Conservation (phyloP, 2,888 invertebrate species). For the Polydrusus cervinus region DNA sequence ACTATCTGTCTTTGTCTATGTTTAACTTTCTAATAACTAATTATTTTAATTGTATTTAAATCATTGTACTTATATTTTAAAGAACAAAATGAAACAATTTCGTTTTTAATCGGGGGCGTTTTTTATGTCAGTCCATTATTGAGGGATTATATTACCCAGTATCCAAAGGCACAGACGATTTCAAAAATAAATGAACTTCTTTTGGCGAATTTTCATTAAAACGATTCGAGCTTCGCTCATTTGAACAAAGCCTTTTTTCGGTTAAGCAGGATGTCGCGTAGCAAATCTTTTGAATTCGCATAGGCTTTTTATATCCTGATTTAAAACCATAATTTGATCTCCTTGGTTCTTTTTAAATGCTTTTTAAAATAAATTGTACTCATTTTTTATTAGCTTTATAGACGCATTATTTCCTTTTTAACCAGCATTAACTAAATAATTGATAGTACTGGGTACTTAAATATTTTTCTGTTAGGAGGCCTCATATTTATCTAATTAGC, state of each 20-base stretch:
- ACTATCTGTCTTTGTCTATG: no score
- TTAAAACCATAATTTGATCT: conserved; percentile 49
- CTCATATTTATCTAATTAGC: no score
- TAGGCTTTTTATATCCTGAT: conserved; percentile 41
- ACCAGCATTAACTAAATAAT: no score
- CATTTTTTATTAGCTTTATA: conserved; percentile 13
- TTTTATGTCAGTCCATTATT: conserved; percentile 45
- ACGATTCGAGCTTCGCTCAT: conserved; percentile 45
- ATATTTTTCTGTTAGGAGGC: no score
- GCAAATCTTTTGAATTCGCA: conserved; percentile 51
- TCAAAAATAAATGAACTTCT: conserved; percentile 53
- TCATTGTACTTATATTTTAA: conserved; percentile 24
- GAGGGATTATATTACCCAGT: conserved; percentile 49
- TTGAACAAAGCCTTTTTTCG: conserved; percentile 50
- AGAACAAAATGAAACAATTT: conserved; percentile 32
- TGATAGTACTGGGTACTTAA: no score
- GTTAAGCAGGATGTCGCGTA: conserved; percentile 50
- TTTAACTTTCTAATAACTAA: no score
- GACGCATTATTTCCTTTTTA: neutral
- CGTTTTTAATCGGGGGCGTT: conserved; percentile 22
- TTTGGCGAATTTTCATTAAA: conserved; percentile 52
- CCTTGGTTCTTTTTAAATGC: conserved; percentile 19
- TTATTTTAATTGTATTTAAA: neutral
- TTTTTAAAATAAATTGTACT: conserved; percentile 6
- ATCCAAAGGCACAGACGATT: conserved; percentile 49